These are phyloP conservation scores for Euphydryas editha DNA, from an alignment of 2,888 invertebrate species.

Conservation along the genomic window DNA sequence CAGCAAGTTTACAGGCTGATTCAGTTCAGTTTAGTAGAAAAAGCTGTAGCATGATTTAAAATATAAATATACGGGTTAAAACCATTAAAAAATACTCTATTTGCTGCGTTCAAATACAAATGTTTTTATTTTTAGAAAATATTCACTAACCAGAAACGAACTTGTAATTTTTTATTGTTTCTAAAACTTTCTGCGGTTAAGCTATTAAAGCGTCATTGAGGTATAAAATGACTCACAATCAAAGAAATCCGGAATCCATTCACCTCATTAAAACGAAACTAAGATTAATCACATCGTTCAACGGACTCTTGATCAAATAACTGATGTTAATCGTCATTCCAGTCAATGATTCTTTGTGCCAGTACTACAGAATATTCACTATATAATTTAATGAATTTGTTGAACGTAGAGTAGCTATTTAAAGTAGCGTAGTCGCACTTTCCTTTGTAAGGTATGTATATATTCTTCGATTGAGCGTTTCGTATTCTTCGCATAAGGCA, in stretches of 20 bases:
- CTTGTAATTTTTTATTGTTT: neutral
- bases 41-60: no score
- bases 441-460: no score
- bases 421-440: neutral
- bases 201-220: neutral
- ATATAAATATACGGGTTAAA: no score
- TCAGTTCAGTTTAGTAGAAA: no score
- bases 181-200: neutral
- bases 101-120: neutral
- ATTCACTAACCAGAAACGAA: neutral
- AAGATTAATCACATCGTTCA: constrained; percentile 15
- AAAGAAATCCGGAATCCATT: constrained; percentile 16
- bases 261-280: constrained; percentile 12
- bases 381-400: neutral
- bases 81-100: neutral
- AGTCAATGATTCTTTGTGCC: neutral
- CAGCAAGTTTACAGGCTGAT: no score
- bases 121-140: neutral
- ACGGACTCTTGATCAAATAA: neutral
- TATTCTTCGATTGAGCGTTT: no score
- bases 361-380: neutral
- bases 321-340: neutral
- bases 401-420: neutral
- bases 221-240: constrained; percentile 23
- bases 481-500: no score